Percentiles rank a stretch among this genome's conserved stretches.
Evolutionary conservation across 2,113 vertebrate genomes (phyloP).

Genomic region (Phylloscopus trochilus): DNA sequence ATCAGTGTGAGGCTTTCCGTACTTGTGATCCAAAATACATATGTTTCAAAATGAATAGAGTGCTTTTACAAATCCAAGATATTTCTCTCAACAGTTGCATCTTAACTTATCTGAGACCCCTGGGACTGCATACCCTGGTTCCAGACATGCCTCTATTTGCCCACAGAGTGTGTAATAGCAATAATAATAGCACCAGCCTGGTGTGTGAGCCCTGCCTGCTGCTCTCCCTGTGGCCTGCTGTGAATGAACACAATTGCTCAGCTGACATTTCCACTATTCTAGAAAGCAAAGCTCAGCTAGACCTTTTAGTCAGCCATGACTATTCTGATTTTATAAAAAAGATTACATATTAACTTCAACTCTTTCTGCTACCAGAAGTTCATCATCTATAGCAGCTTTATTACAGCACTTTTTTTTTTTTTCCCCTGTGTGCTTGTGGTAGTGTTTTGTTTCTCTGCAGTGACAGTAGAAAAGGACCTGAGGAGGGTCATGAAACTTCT

Average conservation of each 20-base stretch:
- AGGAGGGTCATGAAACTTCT: neutral
- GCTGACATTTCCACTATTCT: neutral
- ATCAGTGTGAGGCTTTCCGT: neutral
- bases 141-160: neutral
- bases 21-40: neutral
- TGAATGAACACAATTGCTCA: neutral
- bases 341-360: neutral
- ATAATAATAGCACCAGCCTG: neutral
- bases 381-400: neutral
- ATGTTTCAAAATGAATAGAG: neutral
- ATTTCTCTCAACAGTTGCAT: neutral
- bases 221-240: neutral
- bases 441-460: neutral
- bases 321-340: neutral
- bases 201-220: neutral
- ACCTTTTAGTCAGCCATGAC: neutral
- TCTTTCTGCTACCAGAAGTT: neutral
- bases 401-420: neutral
- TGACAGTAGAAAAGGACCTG: neutral
- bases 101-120: neutral
- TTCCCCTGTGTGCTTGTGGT: neutral
- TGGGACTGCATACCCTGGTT: neutral
- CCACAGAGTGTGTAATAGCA: neutral
- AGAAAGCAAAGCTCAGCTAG: neutral
- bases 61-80: neutral